Base-by-base conservation (phyloP, 2,113 vertebrate genomes). In the Alaudala cheleensis region DNA sequence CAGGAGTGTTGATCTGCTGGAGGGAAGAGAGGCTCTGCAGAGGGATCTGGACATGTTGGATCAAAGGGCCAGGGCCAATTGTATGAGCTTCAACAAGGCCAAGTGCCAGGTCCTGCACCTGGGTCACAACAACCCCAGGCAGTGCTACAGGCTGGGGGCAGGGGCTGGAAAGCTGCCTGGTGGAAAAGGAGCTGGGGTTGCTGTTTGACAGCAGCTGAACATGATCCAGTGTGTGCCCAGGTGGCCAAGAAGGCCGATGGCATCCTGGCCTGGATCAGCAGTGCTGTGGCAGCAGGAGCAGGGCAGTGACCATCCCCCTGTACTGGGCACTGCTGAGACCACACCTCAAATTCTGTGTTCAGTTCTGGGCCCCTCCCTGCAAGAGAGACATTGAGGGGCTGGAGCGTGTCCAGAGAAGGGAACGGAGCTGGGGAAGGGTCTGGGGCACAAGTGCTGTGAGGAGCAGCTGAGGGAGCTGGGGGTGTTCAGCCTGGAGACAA, bases 11-110 rank as follows among this genome's bases (percentile, higher is more conserved):
- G 39, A 51, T 53, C 5, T 72, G 28, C 39, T 34, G 8, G 11
- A 57, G 2, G 2, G 6, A 4, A 78, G 37, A 5, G 39, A 71
- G 20, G 16, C 9, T 1, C 44, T 84, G 10, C 51, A 72, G 56
- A 72, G 58, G 29, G 10, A 6, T 34, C 44, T 72, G 39, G 21
- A 14, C 5, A 34, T 5, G 16, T 28, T 72, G 44, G 3, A 51
- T 58, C 1, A 1, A 19, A 4, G 31, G 6, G 14, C 1, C 3
- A 13, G 2, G n/a, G 1, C 6, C 44, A 58, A 2, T 4, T 45
- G 14, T 5, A 6, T 11, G 58, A 39, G 0, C 33, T 39, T 39
- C 13, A 57, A 0, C 19, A 39, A 12, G 16, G 13, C 9, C 11
- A 44, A 44, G 37, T 56, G 16, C 8, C 1, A 0, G 8, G 6